These are phyloP conservation scores for Agriopis aurantiaria DNA, from an alignment of 2,888 invertebrate genomes.

Conservation along the genomic window DNA sequence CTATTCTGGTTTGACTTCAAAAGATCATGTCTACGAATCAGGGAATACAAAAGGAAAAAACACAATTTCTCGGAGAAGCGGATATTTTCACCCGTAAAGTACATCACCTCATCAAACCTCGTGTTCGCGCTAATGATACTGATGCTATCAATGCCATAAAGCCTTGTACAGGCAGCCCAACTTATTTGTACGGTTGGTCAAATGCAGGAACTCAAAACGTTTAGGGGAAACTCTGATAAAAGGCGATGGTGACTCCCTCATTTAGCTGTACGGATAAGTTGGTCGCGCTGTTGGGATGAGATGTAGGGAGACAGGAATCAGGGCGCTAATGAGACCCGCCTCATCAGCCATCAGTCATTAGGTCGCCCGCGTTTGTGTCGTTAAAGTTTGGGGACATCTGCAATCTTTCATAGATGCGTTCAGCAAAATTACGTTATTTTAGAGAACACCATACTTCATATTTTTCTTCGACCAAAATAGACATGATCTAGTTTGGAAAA, in stretches of 20 bases:
- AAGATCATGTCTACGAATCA: not conserved
- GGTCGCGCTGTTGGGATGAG: slow-evolving; percentile 9
- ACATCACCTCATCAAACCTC: slow-evolving; percentile 23
- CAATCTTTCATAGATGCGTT: not conserved
- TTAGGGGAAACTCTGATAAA: not conserved
- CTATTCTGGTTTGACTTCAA: not conserved
- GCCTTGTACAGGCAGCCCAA: slow-evolving; percentile 20
- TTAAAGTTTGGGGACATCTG: slow-evolving; percentile 19
- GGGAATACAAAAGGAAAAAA: slow-evolving; percentile 8
- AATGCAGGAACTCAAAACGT: not conserved
- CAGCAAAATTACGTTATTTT: slow-evolving; percentile 2
- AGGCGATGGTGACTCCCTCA: not conserved
- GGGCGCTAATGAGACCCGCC: slow-evolving; percentile 32
- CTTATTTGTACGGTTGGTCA: not conserved
- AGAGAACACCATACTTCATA: not conserved
- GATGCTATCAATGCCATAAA: slow-evolving; percentile 38
- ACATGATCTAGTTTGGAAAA: too few relatives aligned
- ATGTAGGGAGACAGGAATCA: slow-evolving; percentile 16
- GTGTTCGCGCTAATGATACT: slow-evolving; percentile 29
- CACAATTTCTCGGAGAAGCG: slow-evolving; percentile 8
- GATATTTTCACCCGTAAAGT: slow-evolving; percentile 6
- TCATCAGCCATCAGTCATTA: slow-evolving; percentile 38
- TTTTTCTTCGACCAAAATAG: too few relatives aligned
- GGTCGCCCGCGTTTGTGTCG: slow-evolving; percentile 16
- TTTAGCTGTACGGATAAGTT: not conserved